Conservation (phyloP, 2,888 invertebrate genomes). For the Enchytraeus crypticus region DNA sequence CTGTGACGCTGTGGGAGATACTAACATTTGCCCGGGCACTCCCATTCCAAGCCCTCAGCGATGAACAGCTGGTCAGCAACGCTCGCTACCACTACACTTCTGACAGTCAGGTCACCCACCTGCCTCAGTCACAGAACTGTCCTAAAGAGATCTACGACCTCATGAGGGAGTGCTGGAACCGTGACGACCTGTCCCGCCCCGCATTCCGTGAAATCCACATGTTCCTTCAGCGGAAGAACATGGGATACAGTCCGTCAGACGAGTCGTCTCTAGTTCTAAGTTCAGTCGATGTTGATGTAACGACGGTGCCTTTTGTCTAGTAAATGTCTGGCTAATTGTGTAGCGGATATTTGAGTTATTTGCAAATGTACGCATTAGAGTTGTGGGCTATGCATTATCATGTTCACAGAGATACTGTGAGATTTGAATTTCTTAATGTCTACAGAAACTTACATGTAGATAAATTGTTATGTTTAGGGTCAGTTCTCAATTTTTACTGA, state of each 20-base stretch:
- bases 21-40: conserved; percentile 66
- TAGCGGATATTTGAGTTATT: no score
- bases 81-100: conserved; percentile 67
- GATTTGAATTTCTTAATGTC: no score
- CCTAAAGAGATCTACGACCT: conserved; percentile 80
- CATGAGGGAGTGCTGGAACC: conserved; percentile 84
- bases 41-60: conserved; percentile 67
- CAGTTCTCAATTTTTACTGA: no score
- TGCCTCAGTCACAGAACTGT: conserved; percentile 66
- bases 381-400: no score
- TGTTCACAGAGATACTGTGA: no score
- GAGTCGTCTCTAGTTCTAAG: conserved; percentile 22
- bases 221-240: conserved; percentile 58
- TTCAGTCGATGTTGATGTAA: not conserved
- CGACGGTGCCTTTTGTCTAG: not conserved
- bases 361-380: no score
- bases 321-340: no score
- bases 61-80: conserved; percentile 68
- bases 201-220: conserved; percentile 78
- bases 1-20: conserved; percentile 78
- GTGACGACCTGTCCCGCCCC: conserved; percentile 69
- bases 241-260: conserved; percentile 46
- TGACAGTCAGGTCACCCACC: conserved; percentile 51
- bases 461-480: no score
- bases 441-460: no score